Evolutionary conservation across 2,888 invertebrate species (phyloP).

Genomic region (Amblyteles armatorius): DNA sequence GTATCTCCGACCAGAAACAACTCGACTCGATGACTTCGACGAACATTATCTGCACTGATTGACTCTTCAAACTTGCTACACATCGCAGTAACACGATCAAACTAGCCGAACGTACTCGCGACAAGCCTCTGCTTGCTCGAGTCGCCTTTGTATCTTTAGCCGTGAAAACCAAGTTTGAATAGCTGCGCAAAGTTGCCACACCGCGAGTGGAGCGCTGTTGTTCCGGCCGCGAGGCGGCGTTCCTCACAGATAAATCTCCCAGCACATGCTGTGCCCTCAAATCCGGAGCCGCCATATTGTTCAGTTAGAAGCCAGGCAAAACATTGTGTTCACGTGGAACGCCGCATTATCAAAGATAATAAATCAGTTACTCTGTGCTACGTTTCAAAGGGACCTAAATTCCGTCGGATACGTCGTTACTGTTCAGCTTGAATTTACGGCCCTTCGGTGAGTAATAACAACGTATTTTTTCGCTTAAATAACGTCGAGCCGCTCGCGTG

Average conservation of each 20-base stretch:
- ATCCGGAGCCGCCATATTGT: constrained; percentile 87
- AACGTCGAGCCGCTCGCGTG: constrained; percentile 69
- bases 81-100: not conserved
- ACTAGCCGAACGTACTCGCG: not conserved
- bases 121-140: not conserved
- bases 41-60: not conserved
- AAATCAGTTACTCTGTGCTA: constrained; percentile 52
- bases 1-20: not conserved
- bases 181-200: constrained; percentile 20
- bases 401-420: constrained; percentile 62
- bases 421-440: constrained; percentile 51
- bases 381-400: constrained; percentile 50
- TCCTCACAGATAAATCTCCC: constrained; percentile 44
- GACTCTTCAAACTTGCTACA: not conserved
- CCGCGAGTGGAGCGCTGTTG: not conserved
- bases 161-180: not conserved
- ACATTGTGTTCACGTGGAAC: constrained; percentile 90
- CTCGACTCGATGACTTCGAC: not conserved
- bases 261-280: constrained; percentile 74
- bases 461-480: constrained; percentile 61
- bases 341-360: constrained; percentile 65
- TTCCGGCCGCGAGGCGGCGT: constrained; percentile 55
- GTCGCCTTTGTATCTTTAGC: not conserved
- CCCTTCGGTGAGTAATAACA: constrained; percentile 68
- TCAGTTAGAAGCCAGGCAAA: constrained; percentile 87